phyloP scores from a whole-genome alignment of 2,113 vertebrate species.

The Accipiter cooperii region DNA sequence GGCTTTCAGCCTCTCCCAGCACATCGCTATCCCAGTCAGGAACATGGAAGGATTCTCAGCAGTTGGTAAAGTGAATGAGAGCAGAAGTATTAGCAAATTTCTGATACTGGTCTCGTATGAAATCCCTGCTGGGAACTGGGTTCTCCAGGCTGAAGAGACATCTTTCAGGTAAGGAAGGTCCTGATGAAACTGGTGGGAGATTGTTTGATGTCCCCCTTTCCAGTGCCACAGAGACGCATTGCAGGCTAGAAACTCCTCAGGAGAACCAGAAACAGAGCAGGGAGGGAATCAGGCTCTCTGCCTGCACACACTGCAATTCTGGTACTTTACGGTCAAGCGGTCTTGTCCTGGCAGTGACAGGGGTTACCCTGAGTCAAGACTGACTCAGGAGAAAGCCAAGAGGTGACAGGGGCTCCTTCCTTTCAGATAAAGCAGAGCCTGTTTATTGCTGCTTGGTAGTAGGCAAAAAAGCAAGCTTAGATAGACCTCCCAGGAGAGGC shows the following conservation, averaged over 20 bases:
- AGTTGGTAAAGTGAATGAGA: background rate
- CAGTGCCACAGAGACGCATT: background rate
- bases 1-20: background rate
- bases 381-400: background rate
- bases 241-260: background rate
- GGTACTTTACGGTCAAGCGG: background rate
- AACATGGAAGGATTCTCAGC: background rate
- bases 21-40: background rate
- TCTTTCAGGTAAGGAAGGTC: background rate
- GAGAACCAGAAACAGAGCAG: background rate
- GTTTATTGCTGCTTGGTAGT: background rate
- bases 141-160: background rate
- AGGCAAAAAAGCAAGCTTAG: background rate
- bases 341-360: background rate
- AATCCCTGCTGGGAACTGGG: background rate
- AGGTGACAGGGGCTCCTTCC: background rate
- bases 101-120: background rate
- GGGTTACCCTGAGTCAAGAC: background rate
- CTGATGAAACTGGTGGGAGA: background rate
- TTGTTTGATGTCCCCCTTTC: background rate
- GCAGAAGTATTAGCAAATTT: background rate
- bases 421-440: background rate
- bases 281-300: background rate
- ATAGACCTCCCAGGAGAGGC: background rate
- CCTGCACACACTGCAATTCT: fast-evolving